Evolutionary conservation across 1,140 invertebrate species (phyloP).

Genomic region (Nylanderia fulva): DNA sequence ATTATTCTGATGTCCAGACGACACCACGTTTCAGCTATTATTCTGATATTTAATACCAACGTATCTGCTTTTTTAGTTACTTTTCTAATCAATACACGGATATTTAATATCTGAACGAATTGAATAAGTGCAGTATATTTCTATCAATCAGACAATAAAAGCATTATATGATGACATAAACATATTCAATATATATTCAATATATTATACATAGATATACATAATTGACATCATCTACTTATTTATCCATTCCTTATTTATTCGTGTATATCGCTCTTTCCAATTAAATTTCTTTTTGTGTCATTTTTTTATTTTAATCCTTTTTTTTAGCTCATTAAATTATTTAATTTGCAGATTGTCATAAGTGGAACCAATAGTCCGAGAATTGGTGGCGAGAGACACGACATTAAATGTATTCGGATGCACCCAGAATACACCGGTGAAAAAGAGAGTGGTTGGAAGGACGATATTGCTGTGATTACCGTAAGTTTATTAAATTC

Average conservation of each 20-base stretch:
- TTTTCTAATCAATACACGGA: no score
- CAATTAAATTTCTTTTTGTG: not conserved
- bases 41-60: not conserved
- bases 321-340: not conserved
- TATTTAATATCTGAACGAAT: slow-evolving; percentile 8
- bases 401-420: not conserved
- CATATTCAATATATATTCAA: not conserved
- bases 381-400: not conserved
- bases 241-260: no score
- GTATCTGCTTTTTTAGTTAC: not conserved
- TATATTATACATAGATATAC: no score
- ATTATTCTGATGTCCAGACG: not conserved
- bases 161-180: not conserved
- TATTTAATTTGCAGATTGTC: not conserved
- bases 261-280: no score
- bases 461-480: not conserved
- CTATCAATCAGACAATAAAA: not conserved
- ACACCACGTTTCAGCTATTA: not conserved
- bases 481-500: slow-evolving; percentile 6
- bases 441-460: slow-evolving; percentile 1
- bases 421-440: not conserved
- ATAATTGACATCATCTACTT: no score
- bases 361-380: not conserved
- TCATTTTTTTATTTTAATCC: not conserved
- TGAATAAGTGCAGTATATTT: not conserved